Percentiles rank a stretch among this genome's conserved stretches.
These are phyloP conservation scores for Drosophila colorata DNA, from an alignment of 2,888 invertebrate genomes.

Conservation along the genomic window DNA sequence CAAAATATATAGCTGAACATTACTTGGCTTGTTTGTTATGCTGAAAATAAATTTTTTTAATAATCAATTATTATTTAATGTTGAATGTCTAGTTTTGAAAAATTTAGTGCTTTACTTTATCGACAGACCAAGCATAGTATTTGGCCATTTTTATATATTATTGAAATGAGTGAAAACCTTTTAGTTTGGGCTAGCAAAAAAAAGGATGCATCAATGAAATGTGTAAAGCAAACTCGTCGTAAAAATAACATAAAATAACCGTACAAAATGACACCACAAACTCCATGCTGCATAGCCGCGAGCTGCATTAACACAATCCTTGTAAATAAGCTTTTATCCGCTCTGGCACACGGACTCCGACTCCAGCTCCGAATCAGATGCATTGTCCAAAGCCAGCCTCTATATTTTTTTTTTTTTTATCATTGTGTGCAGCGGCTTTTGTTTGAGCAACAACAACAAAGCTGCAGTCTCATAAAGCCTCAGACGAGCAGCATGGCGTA, in stretches of 20 bases:
- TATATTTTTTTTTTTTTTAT: constrained; percentile 39
- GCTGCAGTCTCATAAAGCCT: constrained; percentile 37
- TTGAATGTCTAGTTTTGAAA: too few relatives aligned
- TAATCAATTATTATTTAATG: too few relatives aligned
- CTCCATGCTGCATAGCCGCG: constrained; percentile 73
- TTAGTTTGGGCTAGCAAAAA: constrained; percentile 5
- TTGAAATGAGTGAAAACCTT: neutral
- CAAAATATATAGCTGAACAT: too few relatives aligned
- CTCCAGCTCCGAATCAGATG: constrained; percentile 41
- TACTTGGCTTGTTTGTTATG: too few relatives aligned
- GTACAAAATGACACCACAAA: constrained; percentile 52
- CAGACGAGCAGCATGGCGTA: constrained; percentile 60
- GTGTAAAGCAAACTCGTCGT: constrained; percentile 25
- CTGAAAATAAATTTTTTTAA: too few relatives aligned
- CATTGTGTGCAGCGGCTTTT: constrained; percentile 66
- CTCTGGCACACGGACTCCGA: constrained; percentile 33
- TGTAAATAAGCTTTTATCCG: constrained; percentile 76
- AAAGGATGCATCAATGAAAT: constrained; percentile 33
- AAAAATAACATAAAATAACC: constrained; percentile 5
- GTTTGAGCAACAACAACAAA: constrained; percentile 53
- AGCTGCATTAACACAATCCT: constrained; percentile 74
- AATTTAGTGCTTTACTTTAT: too few relatives aligned
- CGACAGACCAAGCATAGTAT: too few relatives aligned
- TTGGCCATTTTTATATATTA: neutral
- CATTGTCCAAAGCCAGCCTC: constrained; percentile 64